Evolutionary conservation across 2,113 vertebrate genomes (phyloP).

Genomic region (Mustela nigripes): DNA sequence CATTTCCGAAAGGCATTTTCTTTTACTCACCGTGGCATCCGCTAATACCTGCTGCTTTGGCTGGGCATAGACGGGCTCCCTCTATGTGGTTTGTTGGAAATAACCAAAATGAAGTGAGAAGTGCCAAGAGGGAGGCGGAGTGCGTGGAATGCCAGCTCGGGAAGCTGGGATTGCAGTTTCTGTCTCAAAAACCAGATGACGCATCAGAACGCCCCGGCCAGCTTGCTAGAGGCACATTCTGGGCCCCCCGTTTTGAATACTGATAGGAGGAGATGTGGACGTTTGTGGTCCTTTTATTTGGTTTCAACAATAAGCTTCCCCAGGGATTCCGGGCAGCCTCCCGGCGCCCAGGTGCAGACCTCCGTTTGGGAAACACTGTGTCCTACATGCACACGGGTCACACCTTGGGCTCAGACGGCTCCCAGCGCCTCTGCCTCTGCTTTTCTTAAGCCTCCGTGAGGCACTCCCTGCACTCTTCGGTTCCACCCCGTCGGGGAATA

Average conservation of each 20-base stretch:
- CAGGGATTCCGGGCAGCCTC: not conserved
- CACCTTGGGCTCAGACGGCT: not conserved
- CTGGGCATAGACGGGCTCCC: not conserved
- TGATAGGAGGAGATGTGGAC: not conserved
- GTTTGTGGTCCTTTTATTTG: not conserved
- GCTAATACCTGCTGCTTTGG: not conserved
- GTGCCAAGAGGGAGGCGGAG: not conserved
- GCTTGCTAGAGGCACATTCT: not conserved
- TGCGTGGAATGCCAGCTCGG: not conserved
- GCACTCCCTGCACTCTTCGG: not conserved
- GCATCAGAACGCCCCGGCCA: not conserved
- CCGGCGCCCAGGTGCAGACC: not conserved
- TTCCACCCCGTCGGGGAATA: not conserved
- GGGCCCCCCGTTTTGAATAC: not conserved
- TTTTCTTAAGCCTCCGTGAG: not conserved
- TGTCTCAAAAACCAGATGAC: not conserved
- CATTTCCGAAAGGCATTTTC: not conserved
- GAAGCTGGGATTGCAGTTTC: not conserved
- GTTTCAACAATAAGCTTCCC: not conserved
- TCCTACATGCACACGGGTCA: not conserved
- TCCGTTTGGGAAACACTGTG: not conserved
- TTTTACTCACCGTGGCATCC: not conserved
- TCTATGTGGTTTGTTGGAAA: not conserved
- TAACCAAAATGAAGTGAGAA: not conserved
- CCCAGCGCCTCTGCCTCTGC: not conserved